These are phyloP conservation scores for Blastobasis lacticolella DNA, from an alignment of 2,888 invertebrate species.

Conservation along the genomic window DNA sequence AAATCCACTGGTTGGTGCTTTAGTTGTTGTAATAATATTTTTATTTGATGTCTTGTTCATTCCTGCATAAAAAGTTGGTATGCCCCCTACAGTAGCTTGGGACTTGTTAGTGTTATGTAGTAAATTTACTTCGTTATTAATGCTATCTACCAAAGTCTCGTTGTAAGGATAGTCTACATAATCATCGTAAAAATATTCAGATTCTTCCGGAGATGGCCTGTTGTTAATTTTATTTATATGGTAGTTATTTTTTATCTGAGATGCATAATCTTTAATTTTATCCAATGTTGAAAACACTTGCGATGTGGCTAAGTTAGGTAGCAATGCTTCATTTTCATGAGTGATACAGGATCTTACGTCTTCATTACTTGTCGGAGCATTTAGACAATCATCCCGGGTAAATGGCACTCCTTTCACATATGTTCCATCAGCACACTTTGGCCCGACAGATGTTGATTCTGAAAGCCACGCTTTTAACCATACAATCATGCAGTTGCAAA, in stretches of 20 bases:
- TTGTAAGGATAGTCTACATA: conserved; percentile 85
- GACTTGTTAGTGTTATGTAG: conserved; percentile 41
- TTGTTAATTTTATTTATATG: conserved; percentile 63
- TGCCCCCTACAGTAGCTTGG: conserved; percentile 69
- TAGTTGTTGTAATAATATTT: conserved; percentile 39
- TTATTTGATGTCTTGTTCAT: conserved; percentile 51
- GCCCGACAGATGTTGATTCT: conserved; percentile 83
- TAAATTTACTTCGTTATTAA: conserved; percentile 42
- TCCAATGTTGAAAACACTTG: conserved; percentile 75
- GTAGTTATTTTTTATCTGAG: conserved; percentile 57
- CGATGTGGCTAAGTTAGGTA: conserved; percentile 69
- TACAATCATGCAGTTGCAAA: conserved; percentile 86
- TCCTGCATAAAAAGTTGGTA: conserved; percentile 67
- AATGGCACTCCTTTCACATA: conserved; percentile 82
- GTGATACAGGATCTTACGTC: conserved; percentile 75
- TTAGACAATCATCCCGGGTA: conserved; percentile 79
- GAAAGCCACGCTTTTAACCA: conserved; percentile 90
- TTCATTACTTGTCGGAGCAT: conserved; percentile 57
- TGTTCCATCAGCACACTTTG: conserved; percentile 85
- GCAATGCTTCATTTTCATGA: conserved; percentile 80
- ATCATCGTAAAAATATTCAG: conserved; percentile 88
- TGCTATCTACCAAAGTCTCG: conserved; percentile 63
- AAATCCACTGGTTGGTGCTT: conserved; percentile 74
- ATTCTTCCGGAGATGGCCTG: conserved; percentile 81
- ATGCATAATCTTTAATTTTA: conserved; percentile 65